A percentile compares a stretch with the other conserved stretches of the same genome.
phyloP scores from a whole-genome alignment of 1,140 invertebrate genomes.

The Zophobas atratus region DNA sequence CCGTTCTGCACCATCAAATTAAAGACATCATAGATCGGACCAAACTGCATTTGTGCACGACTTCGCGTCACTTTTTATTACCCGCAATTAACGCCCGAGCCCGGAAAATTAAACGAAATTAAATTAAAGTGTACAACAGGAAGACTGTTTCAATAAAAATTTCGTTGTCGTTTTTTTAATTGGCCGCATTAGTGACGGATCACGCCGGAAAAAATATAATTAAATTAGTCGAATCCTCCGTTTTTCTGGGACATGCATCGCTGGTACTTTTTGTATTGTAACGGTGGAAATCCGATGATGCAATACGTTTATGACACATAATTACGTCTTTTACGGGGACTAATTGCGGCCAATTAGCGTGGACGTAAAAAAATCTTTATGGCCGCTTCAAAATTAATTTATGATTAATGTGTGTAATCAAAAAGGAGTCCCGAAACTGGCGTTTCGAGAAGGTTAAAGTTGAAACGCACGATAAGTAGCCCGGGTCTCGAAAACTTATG shows the following conservation, averaged over 20 bases:
- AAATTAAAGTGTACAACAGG: background rate
- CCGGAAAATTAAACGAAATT: background rate
- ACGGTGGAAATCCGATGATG: background rate
- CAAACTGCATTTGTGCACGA: no score
- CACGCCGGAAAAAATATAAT: background rate
- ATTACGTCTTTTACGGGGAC: background rate
- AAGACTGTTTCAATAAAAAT: background rate
- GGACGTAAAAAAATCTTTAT: background rate
- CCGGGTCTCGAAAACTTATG: background rate
- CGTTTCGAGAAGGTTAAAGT: background rate
- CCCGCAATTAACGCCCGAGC: background rate
- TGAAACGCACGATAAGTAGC: background rate
- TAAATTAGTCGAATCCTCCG: background rate
- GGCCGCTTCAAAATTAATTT: background rate
- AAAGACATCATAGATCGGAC: no score
- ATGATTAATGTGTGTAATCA: background rate
- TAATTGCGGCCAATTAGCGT: slow-evolving; percentile 4
- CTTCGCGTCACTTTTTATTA: no score
- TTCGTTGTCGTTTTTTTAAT: background rate
- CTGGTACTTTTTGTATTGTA: background rate
- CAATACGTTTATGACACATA: background rate
- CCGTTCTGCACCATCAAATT: no score
- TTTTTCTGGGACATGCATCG: slow-evolving; percentile 9
- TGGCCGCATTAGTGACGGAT: background rate
- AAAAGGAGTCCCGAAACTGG: background rate